Base-by-base conservation (phyloP, 2,797 vertebrate species). In the Helicolenus hilgendorfi region DNA sequence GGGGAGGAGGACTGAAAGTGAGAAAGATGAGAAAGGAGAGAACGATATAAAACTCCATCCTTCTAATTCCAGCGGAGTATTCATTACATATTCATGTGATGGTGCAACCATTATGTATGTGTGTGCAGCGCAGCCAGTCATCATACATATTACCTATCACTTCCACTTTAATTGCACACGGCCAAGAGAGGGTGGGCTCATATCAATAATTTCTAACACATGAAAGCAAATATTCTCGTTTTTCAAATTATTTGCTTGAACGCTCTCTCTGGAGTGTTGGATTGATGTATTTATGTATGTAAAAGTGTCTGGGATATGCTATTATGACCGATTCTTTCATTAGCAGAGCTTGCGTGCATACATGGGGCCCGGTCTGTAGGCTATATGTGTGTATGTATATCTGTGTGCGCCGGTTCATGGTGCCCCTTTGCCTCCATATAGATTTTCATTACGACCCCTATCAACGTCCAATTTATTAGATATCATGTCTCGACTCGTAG, bases 241-340 rank as follows among this genome's bases (percentile, higher is more conserved):
- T 91, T 95, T 96, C 89, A 92, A 87, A 95, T 94, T 18, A 93
- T 96, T 92, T 94, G 92, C 85, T 88, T 92, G 83, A 94, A 76
- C 6, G 65, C 45, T 31, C 79, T 85, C 67, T 87, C 53, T 53
- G 31, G 78, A 79, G 79, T 68, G 65, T 64, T 73, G 26, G 58
- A 86, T 89, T 62, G 71, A 85, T 86, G 33, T 85, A 72, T 95
- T 79, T 83, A 82, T 71, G 68, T 75, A 60, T 87, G 7, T 67
- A 68, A 63, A 49, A 58, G 62, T 83, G 86, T 86, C 78, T 82
- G 56, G 26, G 29, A 89, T 72, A 68, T 55, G 26, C 62, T 87
- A 83, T 92, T 81, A 92, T 85, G 87, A 92, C 78, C 55, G 86
- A 95, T 95, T 87, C 35, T 68, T 92, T 89, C 89, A 95, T 95